Evolutionary conservation across 2,888 invertebrate genomes (phyloP), one percentile per base, ranked within the genome.

Genomic region (Idaea aversata): DNA sequence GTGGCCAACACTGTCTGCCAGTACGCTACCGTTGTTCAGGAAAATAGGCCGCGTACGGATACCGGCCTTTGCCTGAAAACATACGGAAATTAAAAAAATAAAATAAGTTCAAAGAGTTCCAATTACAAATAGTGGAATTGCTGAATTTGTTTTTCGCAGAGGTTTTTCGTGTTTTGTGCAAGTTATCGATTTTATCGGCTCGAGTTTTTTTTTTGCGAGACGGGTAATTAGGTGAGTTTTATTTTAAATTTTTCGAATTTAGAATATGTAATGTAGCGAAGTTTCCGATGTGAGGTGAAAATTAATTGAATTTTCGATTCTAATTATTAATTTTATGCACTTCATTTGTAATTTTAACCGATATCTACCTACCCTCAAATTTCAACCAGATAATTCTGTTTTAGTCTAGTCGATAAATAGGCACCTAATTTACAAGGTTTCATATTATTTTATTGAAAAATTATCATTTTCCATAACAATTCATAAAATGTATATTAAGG

Each of bases 31-130:
- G 85, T 72, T 78, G 75, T 79, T 87, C 85, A 83, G 81, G 80
- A 86, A 88, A 83, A 90, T 86, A 90, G 88, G 90, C 87, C 88
- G 90, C 75, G 47, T 47, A 6, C 47, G 47, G 47, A 47, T 13
- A 71, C 67, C 69, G 71, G 78, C 75, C 80, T 74, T 77, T 81
- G 83, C 84, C 82, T 79, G 74, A 78, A 78, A 84, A 81, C 78
- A 76, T 75, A 80, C 81, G 79, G 81, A 84, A 83, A 73, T 84
- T 75, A 77, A 81, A 76, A 59, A 59, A 59, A 59, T 15, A 58
- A 58, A 4, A 58, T 5, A 5, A 16, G 15, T 58, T 69, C 60
- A 67, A 74, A 72, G 73, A 80, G 79, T 79, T 80, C 76, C 74
- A 77, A 75, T 74, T 74, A 68, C 63, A 62, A 77, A 77, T 68